Base-by-base conservation (phyloP, 1,140 invertebrate genomes). In the Plectrocnemia conspersa region DNA sequence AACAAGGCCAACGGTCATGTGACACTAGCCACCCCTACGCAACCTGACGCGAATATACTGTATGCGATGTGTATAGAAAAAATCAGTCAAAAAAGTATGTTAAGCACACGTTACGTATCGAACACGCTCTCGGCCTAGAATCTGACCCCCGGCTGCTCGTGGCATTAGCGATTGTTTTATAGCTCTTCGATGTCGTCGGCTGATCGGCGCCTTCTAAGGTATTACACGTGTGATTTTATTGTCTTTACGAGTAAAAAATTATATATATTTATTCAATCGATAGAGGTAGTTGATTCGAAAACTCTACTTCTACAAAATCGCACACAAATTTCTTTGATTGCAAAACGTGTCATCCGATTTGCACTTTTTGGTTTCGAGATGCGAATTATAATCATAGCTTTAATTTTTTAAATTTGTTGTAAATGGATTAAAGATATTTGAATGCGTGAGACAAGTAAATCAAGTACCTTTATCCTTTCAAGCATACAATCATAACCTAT, bases 81-180 rank as follows among this genome's bases (percentile, higher is more conserved):
- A 49, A 36, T 9, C 19, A 49, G n/a, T n/a, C n/a, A n/a, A n/a
- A n/a, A n/a, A n/a, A n/a, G n/a, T 9, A 48, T 35, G 21, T 35
- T 15, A 23, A 6, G 27, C 21, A n/a, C 22, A 5, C 21, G 21
- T 33, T 29, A 52, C n/a, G 18, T 53, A 35, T 44, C 1, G n/a
- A n/a, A 22, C 32, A 55, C 40, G 25, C 59, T 61, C 54, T 61
- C 52, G 49, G 59, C 55, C 55, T 57, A 52, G 44, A 56, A 58
- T 27, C 52, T 41, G 48, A 61, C 59, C 55, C 59, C 59, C 59
- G 55, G 55, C 52, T 47, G 52, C 56, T 38, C 33, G 29, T 38
- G 55, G 55, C 36, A 57, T 57, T 52, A 57, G 47, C 22, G 46
- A 54, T 61, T 61, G 59, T 61, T 61, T 61, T 61, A 58, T 52